Base-by-base conservation (phyloP, 1,140 invertebrate genomes). In the Macrosteles quadrilineatus region DNA sequence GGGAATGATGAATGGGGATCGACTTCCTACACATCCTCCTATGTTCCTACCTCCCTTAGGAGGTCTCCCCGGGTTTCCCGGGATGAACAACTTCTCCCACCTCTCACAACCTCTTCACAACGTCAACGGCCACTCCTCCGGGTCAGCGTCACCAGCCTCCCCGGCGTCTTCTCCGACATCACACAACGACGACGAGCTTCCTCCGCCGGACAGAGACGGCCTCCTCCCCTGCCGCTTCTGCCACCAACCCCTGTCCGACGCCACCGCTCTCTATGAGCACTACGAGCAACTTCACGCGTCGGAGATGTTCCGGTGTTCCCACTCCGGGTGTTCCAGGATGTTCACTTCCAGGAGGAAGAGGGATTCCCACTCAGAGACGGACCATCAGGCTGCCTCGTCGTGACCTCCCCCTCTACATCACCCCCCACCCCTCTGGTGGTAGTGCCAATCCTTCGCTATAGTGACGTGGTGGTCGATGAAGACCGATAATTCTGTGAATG, bases 231-330 rank as follows among this genome's bases (percentile, higher is more conserved):
- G 89, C 76, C 83, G 86, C 64, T 85, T 89, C 70, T 91, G 90
- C 75, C 81, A 85, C 73, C 85, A 85, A 67, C 78, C 81, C 62
- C 87, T 90, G 76, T 81, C 82, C 47, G 87, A 88, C 73, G 80
- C 85, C 21, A 75, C 81, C 1, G 82, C 83, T 19, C 80, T 91
- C 62, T 89, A 89, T 76, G 83, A 88, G 72, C 90, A 92, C 82
- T 87, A 84, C 79, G 86, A 88, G 75, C 83, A 82, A 45, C 76
- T 84, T 40, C 92, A 95, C 77, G 76, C 89, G 62, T 80, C 86
- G 4, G 90, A 91, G 78, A 88, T 92, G 88, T 90, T 89, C 80
- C 87, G 88, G 77, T 93, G 91, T 82, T 91, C 89, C 23, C 87
- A 91, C 32, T 85, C 87, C 68, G 90, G 90, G 45, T 93, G 92